Conservation (phyloP, 2,113 vertebrate genomes). For the Takifugu flavidus region DNA sequence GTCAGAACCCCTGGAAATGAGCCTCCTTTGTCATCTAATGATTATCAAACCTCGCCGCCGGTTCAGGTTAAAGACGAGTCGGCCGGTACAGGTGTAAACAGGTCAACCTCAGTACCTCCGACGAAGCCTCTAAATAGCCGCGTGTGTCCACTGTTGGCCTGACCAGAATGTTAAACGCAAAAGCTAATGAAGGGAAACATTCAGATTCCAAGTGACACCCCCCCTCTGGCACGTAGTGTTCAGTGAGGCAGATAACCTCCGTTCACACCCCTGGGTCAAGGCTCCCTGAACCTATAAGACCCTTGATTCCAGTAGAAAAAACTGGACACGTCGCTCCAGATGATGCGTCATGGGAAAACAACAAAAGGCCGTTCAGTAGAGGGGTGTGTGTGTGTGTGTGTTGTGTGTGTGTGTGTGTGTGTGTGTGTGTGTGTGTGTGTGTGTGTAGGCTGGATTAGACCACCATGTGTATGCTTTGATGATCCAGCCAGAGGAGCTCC, state of each 20-base stretch:
- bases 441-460: too few species aligned
- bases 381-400: neutral
- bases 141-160: slow-evolving; percentile 35
- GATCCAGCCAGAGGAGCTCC: too few species aligned
- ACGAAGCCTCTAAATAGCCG: slow-evolving; percentile 32
- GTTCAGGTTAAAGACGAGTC: too few species aligned
- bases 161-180: slow-evolving; percentile 65
- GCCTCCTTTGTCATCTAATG: too few species aligned
- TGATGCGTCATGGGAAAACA: neutral
- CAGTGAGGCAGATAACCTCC: slow-evolving; percentile 48
- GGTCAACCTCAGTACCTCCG: slow-evolving; percentile 20
- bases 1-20: too few species aligned
- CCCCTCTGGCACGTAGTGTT: slow-evolving; percentile 24
- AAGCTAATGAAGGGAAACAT: slow-evolving; percentile 49
- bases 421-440: too few species aligned
- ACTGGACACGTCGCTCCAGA: neutral
- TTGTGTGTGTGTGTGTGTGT: too few species aligned
- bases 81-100: too few species aligned
- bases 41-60: too few species aligned
- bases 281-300: slow-evolving; percentile 11
- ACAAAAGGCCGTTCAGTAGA: neutral
- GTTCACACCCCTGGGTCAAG: slow-evolving; percentile 18
- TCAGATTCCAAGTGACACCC: slow-evolving; percentile 33
- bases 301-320: neutral
- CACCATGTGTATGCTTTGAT: too few species aligned